These are phyloP conservation scores for Arenaria interpres DNA, from an alignment of 2,113 vertebrate genomes.

Conservation along the genomic window DNA sequence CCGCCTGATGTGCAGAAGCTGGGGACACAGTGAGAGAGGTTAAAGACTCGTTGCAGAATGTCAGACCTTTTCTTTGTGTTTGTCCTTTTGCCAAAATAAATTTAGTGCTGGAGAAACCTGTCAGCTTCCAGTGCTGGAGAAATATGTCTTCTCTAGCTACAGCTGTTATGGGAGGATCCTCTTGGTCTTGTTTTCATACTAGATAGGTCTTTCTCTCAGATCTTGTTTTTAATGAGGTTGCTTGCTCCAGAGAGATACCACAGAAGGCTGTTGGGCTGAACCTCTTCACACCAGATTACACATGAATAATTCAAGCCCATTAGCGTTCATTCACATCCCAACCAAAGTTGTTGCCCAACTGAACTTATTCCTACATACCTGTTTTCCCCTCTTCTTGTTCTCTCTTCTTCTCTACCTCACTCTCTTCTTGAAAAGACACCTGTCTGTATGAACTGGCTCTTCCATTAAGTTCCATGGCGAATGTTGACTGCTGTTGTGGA, in stretches of 20 bases:
- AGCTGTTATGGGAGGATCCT: background rate
- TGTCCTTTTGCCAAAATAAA: background rate
- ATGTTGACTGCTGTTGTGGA: background rate
- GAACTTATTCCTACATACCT: background rate
- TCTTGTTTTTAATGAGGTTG: background rate
- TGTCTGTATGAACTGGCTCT: background rate
- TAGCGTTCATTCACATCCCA: background rate
- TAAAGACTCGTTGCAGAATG: background rate
- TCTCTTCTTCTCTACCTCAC: background rate
- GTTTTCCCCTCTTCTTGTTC: background rate
- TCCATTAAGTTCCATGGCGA: background rate
- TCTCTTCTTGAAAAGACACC: background rate
- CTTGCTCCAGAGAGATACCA: background rate
- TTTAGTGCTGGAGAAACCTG: background rate
- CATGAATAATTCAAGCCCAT: background rate
- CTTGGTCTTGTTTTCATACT: background rate
- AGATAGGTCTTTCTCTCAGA: background rate
- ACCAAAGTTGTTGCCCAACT: background rate
- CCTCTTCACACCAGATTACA: background rate
- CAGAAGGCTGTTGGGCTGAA: background rate
- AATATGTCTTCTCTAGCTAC: background rate
- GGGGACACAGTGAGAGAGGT: rapidly evolving
- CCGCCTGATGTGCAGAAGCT: background rate
- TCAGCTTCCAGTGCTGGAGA: background rate
- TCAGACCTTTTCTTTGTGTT: background rate